phyloP scores from a whole-genome alignment of 1,140 invertebrate genomes.

The Conus betulinus region DNA sequence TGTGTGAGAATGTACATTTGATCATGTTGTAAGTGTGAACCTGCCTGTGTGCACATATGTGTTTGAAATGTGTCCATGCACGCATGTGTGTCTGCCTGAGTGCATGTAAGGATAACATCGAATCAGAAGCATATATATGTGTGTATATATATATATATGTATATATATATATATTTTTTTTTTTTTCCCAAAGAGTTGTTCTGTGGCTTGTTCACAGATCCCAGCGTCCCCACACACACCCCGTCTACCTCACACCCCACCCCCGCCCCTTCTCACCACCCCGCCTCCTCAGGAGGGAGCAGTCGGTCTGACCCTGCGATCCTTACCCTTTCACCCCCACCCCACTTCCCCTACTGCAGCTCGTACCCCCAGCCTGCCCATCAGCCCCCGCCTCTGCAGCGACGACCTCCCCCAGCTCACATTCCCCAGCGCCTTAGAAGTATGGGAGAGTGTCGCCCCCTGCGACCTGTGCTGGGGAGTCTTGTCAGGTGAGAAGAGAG shows the following conservation, averaged over 20 bases:
- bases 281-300: neutral
- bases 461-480: slow-evolving; percentile 22
- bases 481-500: slow-evolving; percentile 31
- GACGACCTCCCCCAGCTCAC: slow-evolving; percentile 52
- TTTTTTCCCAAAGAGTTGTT: neutral
- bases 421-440: slow-evolving; percentile 37
- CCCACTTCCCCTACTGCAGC: slow-evolving; percentile 35
- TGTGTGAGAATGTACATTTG: neutral
- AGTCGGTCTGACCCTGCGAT: neutral
- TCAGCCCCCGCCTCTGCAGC: slow-evolving; percentile 52
- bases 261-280: neutral
- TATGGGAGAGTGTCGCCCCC: slow-evolving; percentile 2
- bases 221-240: neutral
- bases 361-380: slow-evolving; percentile 54
- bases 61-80: too few relatives aligned
- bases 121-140: too few relatives aligned
- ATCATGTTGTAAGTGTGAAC: neutral
- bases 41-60: too few relatives aligned
- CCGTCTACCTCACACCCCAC: neutral
- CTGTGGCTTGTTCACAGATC: neutral
- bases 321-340: neutral
- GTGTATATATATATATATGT: too few relatives aligned
- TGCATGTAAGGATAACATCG: too few relatives aligned
- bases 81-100: too few relatives aligned
- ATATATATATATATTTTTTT: neutral